Evolutionary conservation across 1,140 invertebrate species (phyloP).

Genomic region (Adelges cooleyi): DNA sequence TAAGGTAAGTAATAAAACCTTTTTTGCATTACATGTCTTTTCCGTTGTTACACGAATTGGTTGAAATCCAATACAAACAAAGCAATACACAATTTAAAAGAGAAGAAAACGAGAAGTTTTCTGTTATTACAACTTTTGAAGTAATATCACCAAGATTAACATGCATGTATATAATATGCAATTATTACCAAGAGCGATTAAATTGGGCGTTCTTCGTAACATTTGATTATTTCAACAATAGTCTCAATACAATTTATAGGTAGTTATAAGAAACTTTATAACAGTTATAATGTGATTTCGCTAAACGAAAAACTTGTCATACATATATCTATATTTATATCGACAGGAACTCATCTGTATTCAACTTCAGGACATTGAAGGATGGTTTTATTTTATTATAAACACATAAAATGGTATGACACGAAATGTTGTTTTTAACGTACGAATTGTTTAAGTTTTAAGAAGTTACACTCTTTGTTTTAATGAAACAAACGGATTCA

Average conservation of each 20-base stretch:
- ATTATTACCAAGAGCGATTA: too few species aligned
- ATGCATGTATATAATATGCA: too few species aligned
- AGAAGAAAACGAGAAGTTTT: too few species aligned
- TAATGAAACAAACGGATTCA: constrained; percentile 9
- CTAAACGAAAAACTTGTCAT: background rate
- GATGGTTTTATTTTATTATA: background rate
- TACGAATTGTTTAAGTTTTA: background rate
- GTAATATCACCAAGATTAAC: too few species aligned
- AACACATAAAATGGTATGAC: background rate
- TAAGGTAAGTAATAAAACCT: background rate
- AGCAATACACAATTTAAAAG: background rate
- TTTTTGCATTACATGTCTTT: background rate
- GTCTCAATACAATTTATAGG: too few species aligned
- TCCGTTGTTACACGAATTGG: background rate
- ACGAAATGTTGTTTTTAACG: background rate
- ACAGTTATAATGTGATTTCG: background rate
- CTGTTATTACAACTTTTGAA: too few species aligned
- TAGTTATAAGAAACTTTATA: background rate
- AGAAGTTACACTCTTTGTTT: background rate
- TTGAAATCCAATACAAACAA: background rate
- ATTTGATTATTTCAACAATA: too few species aligned
- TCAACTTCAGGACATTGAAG: background rate
- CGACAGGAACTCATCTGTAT: background rate
- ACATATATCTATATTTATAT: background rate
- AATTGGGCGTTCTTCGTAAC: too few species aligned